phyloP scores from a whole-genome alignment of 1,140 invertebrate species.

The Ladona fulva region DNA sequence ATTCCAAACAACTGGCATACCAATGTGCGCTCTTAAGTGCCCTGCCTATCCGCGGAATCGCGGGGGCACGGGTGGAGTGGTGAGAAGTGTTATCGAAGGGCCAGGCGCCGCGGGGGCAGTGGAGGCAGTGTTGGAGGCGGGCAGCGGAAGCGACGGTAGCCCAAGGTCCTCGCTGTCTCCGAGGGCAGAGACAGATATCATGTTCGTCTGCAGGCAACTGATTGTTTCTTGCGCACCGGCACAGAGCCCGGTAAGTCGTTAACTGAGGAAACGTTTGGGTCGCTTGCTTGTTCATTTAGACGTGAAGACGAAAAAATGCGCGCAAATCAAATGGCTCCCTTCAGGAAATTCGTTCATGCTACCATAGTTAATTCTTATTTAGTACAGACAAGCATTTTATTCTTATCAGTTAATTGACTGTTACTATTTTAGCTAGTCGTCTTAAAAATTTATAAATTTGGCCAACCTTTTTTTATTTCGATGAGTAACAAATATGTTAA shows the following conservation, averaged over 20 bases:
- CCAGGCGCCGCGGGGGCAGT: background rate
- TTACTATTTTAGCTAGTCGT: too few species aligned
- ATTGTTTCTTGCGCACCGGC: background rate
- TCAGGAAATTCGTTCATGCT: too few species aligned
- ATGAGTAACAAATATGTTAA: too few species aligned
- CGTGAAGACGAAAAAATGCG: too few species aligned
- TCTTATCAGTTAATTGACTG: too few species aligned
- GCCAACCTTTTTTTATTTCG: too few species aligned
- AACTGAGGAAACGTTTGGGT: background rate
- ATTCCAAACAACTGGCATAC: background rate
- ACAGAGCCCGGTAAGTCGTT: background rate
- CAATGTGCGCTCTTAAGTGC: background rate
- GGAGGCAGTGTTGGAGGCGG: background rate
- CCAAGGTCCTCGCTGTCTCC: background rate
- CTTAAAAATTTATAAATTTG: too few species aligned
- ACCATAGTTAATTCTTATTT: too few species aligned
- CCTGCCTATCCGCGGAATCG: background rate
- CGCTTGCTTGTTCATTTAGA: too few species aligned
- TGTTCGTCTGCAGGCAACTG: background rate
- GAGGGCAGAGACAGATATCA: background rate
- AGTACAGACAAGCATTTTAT: too few species aligned
- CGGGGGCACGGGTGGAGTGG: background rate
- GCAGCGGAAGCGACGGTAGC: background rate
- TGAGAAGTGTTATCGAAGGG: background rate
- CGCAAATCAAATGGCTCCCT: too few species aligned